These are phyloP conservation scores for Terrapene triunguis DNA, from an alignment of 2,113 vertebrate genomes.

Conservation along the genomic window DNA sequence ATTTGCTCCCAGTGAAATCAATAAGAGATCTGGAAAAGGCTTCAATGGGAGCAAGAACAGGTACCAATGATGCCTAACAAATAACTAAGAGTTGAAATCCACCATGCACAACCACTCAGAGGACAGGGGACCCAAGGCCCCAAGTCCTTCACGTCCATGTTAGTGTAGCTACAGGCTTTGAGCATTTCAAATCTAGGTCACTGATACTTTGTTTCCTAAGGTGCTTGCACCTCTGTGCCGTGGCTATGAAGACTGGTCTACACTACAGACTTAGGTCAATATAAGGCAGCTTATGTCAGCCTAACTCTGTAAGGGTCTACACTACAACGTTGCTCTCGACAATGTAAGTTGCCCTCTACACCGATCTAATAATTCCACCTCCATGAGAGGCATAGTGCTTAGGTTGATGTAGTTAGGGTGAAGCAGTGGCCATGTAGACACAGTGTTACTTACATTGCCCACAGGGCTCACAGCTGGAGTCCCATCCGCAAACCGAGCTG, in stretches of 20 bases:
- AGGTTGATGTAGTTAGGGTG: background rate
- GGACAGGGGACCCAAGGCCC: background rate
- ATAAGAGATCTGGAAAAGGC: background rate
- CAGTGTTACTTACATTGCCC: background rate
- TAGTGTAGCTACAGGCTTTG: background rate
- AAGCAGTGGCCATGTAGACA: background rate
- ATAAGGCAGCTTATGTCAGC: background rate
- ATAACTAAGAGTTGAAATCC: fast-evolving
- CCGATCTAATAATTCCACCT: background rate
- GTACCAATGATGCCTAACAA: fast-evolving
- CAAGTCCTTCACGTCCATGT: background rate
- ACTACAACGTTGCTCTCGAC: background rate
- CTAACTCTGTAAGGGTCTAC: background rate
- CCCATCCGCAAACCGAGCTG: too few relatives aligned
- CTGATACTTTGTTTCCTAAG: background rate
- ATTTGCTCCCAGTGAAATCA: background rate
- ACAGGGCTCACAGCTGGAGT: background rate
- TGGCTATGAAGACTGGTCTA: background rate
- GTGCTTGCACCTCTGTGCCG: background rate
- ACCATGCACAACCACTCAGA: background rate
- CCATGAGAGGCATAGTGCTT: background rate
- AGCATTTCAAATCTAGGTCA: background rate
- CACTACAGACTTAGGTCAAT: background rate
- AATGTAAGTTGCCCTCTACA: background rate
- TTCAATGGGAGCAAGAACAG: fast-evolving